A percentile compares a stretch with the other conserved stretches of the same genome.
phyloP scores from a whole-genome alignment of 2,113 vertebrate genomes.

The Mus pahari region DNA sequence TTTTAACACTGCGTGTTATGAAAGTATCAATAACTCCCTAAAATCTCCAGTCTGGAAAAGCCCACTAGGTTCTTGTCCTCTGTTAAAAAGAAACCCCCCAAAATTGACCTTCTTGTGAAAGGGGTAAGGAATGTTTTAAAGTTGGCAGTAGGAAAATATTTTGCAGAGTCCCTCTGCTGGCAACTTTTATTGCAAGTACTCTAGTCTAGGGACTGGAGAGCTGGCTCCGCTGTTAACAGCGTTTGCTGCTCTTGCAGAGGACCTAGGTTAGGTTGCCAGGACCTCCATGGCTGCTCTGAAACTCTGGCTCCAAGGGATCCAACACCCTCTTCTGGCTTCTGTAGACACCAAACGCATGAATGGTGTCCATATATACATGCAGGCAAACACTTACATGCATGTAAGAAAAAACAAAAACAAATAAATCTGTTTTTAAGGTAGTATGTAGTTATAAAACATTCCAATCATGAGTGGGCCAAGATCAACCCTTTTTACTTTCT shows the following conservation, averaged over 20 bases:
- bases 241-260: background rate
- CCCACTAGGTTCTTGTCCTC: constrained; percentile 32
- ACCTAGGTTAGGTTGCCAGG: background rate
- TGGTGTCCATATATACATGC: background rate
- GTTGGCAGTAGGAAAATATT: background rate
- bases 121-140: constrained; percentile 9
- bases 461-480: background rate
- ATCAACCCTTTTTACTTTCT: constrained; percentile 1
- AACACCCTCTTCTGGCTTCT: background rate
- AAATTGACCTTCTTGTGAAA: constrained; percentile 32
- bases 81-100: constrained; percentile 30
- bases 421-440: no score
- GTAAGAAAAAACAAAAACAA: background rate
- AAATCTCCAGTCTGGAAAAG: constrained; percentile 65
- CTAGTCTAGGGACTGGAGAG: background rate
- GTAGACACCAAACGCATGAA: background rate
- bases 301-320: background rate
- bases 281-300: background rate
- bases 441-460: background rate
- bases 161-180: background rate
- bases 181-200: background rate
- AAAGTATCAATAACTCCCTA: constrained; percentile 66
- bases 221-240: background rate
- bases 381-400: background rate
- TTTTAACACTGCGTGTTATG: constrained; percentile 66